A percentile compares a stretch with the other conserved stretches of the same genome.
phyloP scores from a whole-genome alignment of 2,888 invertebrate species.

The Ennomos erosarius region DNA sequence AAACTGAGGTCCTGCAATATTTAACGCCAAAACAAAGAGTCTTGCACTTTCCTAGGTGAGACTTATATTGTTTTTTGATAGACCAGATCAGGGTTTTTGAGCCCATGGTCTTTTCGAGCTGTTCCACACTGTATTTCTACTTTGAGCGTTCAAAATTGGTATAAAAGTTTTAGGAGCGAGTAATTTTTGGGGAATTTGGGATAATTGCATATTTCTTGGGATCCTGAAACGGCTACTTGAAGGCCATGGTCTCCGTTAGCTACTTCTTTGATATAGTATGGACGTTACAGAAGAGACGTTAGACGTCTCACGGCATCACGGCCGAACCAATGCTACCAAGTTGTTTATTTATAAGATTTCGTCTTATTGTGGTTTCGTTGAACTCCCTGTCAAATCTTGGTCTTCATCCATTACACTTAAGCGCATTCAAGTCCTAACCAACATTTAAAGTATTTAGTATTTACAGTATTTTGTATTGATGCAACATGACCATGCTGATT shows the following conservation, averaged over 20 bases:
- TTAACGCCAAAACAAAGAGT: constrained; percentile 45
- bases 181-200: too few species aligned
- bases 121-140: too few species aligned
- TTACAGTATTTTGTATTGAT: too few species aligned
- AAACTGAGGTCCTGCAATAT: constrained; percentile 39
- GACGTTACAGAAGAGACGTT: constrained; percentile 9
- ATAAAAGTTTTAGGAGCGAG: too few species aligned
- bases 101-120: not conserved
- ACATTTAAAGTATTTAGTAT: too few species aligned
- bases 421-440: too few species aligned
- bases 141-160: too few species aligned
- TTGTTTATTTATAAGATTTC: too few species aligned
- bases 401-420: too few species aligned
- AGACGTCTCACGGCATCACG: constrained; percentile 3
- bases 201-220: not conserved
- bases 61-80: not conserved
- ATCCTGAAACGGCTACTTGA: not conserved
- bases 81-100: not conserved
- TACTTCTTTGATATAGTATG: not conserved
- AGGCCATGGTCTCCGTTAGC: not conserved
- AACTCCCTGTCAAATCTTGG: too few species aligned
- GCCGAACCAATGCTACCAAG: not conserved
- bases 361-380: too few species aligned
- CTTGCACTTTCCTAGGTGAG: constrained; percentile 55
- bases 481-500: too few species aligned